phyloP scores from a whole-genome alignment of 1,140 invertebrate genomes.

The Holotrichia oblita region DNA sequence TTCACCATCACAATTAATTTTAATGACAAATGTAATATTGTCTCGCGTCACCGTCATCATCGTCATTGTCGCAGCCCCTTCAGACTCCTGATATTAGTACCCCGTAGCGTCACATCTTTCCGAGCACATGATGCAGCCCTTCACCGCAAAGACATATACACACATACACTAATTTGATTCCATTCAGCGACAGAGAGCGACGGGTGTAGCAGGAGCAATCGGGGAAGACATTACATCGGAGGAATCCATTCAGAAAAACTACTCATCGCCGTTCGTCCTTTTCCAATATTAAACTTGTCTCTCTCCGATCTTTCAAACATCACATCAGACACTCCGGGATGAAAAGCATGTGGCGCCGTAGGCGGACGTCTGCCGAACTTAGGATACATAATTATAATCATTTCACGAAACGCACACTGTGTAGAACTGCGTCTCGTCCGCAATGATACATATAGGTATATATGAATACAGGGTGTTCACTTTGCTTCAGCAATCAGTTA shows the following conservation, averaged over 20 bases:
- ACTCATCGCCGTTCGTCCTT: slow-evolving; percentile 13
- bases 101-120: not conserved
- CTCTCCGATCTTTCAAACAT: not conserved
- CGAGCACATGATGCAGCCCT: not conserved
- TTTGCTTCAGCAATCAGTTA: no score
- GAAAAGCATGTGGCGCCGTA: slow-evolving; percentile 35
- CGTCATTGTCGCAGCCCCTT: not conserved
- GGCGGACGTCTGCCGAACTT: slow-evolving; percentile 24
- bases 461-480: no score
- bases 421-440: not conserved
- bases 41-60: not conserved
- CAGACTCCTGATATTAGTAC: not conserved
- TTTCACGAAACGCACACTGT: slow-evolving; percentile 1
- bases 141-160: not conserved
- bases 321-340: not conserved
- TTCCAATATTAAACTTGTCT: not conserved
- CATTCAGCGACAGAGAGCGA: not conserved
- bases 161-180: slow-evolving; percentile 25
- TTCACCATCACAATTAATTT: slow-evolving; percentile 15
- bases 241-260: slow-evolving; percentile 29
- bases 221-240: slow-evolving; percentile 3
- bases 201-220: slow-evolving; percentile 2
- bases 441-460: not conserved
- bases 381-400: slow-evolving; percentile 33
- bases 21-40: slow-evolving; percentile 20